A percentile compares a stretch with the other conserved stretches of the same genome.
Evolutionary conservation across 2,797 vertebrate genomes (phyloP).

Genomic region (Cossypha niveicapilla): DNA sequence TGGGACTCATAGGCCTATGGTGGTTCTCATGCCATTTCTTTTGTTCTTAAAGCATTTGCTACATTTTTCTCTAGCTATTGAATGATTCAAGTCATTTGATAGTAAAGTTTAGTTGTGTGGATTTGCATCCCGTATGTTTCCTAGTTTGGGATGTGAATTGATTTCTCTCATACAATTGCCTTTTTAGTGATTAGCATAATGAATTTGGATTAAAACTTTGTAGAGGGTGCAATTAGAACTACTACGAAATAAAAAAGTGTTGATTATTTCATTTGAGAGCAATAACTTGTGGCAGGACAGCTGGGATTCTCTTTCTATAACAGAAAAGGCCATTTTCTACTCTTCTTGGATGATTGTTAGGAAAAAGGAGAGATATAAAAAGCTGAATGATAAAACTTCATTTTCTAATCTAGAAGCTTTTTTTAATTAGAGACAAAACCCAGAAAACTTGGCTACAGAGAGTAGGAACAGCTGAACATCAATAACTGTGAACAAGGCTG

Average conservation of each 20-base stretch:
- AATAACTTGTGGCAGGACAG: accelerated
- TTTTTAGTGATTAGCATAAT: neutral
- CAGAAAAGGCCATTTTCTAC: neutral
- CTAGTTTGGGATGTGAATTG: neutral
- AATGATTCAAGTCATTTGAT: neutral
- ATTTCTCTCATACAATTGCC: neutral
- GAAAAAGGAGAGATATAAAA: neutral
- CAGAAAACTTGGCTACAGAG: neutral
- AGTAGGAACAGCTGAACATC: neutral
- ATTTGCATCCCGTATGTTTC: neutral
- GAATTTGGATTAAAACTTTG: neutral
- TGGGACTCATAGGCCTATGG: neutral
- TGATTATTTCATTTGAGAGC: neutral
- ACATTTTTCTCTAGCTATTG: neutral
- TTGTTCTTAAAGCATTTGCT: neutral
- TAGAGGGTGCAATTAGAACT: neutral
- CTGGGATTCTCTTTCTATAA: neutral
- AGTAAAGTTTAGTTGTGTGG: neutral
- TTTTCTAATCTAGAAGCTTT: neutral
- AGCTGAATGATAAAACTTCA: neutral
- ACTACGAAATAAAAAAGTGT: neutral
- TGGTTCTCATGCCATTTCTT: neutral
- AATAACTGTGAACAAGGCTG: neutral
- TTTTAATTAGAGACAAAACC: neutral
- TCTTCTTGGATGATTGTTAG: neutral